Base-by-base conservation (phyloP, 1,140 invertebrate species). In the Zaprionus taronus region DNA sequence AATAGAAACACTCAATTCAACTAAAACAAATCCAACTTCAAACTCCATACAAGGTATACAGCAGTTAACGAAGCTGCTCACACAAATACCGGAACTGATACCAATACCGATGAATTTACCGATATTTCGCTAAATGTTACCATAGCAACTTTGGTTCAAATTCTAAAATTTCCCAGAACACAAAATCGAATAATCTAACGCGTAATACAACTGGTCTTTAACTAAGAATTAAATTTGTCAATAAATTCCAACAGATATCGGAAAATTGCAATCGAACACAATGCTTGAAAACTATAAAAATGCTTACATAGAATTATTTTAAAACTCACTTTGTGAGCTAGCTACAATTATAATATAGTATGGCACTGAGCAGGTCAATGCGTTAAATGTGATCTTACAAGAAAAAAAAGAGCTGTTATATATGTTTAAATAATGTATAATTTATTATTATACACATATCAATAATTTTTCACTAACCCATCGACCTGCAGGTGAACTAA, bases 401-500 rank as follows among this genome's bases (percentile, higher is more conserved):
- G 2, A 47, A 4, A 17, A 0, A 55, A 28, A n/a, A 55, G 14
- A 28, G 41, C 9, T 51, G 2, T 7, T 28, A 6, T 14, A 5
- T 15, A 36, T n/a, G 20, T 26, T n/a, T 26, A 17, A 17, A 47
- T 5, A 7, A n/a, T n/a, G 15, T 17, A 11, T 34, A 17, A 17
- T 9, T 17, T 17, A 47, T 47, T 17, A 17, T 47, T 9, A 47
- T 20, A 17, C 17, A 47, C 41, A 17, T 9, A 17, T 17, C n/a
- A n/a, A 17, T 44, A 7, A 17, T 44, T 12, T 17, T 14, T 5
- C 11, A 24, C 3, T 14, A 28, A 28, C 22, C 53, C 38, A 57
- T 67, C 26, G 64, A 67, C 24, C 53, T 67, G 64, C 55, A 57
- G 3, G 53, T 17, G 9, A 67, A 44, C 15, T 57, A 67, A 58